Evolutionary conservation across 2,113 vertebrate species (phyloP), one percentile per base, ranked within the genome.

Genomic region (Orthonyx spaldingii): DNA sequence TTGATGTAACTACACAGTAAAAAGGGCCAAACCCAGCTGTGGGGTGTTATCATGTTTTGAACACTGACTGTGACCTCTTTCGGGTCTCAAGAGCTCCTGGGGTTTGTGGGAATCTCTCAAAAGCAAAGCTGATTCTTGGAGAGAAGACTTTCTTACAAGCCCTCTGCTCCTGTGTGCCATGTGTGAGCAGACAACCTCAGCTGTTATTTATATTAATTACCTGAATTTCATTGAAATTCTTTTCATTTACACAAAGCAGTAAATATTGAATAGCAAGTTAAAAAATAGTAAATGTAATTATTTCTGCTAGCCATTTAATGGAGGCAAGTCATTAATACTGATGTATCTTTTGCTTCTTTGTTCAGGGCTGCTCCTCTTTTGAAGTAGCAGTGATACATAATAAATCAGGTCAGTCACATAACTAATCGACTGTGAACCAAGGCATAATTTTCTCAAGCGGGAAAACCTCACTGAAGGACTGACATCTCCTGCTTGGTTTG

Each of bases 341-440:
- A 50, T 63, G 9, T 47, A 74, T 90, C 86, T 94, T 91, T 19
- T 10, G 14, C 69, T 88, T 66, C 86, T 92, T 84, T 95, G 68
- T 94, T 89, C 64, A 87, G 60, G 35, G 76, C 71, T 89, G 64
- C 52, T 94, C 37, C 37, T 85, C 83, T 84, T 94, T 92, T 84
- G 94, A 93, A 92, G 80, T 89, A 93, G 86, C 52, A 74, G 64
- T 77, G 68, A 74, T 95, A 90, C 49, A 24, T 90, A 90, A 90
- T 94, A 89, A 93, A 94, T 96, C 55, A 89, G 86, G 83, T 89
- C 91, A 97, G 89, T 77, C 88, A 86, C 83, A 56, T 84, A 86
- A 86, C 64, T 96, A 60, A 92, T 84, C 2, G 0, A 10, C 87
- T 96, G 68, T 91, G 79, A 96, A 92, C 39, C n/a, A 65, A 74